A percentile compares a stretch with the other conserved stretches of the same genome.
These are phyloP conservation scores for Mellivora capensis DNA, from an alignment of 2,113 vertebrate genomes.

Conservation along the genomic window DNA sequence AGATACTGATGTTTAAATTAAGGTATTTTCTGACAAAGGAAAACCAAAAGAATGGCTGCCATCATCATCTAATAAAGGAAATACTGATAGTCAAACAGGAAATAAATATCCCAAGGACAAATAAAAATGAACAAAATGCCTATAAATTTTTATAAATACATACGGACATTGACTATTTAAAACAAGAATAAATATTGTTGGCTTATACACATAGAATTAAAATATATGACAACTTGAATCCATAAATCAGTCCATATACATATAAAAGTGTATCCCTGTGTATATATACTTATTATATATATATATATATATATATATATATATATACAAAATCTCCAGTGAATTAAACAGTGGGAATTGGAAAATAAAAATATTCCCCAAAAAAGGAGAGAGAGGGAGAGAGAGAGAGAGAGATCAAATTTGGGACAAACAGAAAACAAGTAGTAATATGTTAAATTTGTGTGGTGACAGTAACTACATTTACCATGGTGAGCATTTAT, in stretches of 20 bases:
- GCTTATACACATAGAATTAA: background rate
- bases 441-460: background rate
- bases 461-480: background rate
- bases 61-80: background rate
- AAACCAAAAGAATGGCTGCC: background rate
- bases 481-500: background rate
- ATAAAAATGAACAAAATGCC: background rate
- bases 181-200: background rate
- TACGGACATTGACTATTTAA: background rate
- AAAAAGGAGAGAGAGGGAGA: background rate
- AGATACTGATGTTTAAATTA: background rate
- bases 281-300: background rate
- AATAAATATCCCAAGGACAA: background rate
- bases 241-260: background rate
- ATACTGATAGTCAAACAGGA: background rate
- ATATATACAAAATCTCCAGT: background rate
- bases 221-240: background rate
- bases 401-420: background rate
- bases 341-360: background rate
- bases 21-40: background rate
- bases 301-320: background rate
- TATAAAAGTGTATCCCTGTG: background rate
- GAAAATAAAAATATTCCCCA: background rate
- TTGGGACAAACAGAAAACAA: background rate
- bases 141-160: background rate